Evolutionary conservation across 2,113 vertebrate genomes (phyloP).

Genomic region (Cynocephalus volans): DNA sequence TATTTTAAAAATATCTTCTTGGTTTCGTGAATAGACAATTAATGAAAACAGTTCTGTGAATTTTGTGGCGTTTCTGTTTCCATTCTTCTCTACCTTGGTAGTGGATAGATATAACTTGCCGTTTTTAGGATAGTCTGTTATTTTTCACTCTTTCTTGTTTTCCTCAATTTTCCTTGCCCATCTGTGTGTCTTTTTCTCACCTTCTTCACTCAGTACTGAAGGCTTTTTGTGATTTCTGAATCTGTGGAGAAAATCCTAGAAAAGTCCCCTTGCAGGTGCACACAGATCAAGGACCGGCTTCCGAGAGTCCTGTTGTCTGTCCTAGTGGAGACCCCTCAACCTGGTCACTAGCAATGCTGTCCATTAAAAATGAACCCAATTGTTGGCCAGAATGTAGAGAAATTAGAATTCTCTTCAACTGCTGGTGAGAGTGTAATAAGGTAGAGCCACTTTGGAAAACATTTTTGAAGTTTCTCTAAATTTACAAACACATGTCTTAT

Average conservation of each 20-base stretch:
- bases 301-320: background rate
- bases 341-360: background rate
- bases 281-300: background rate
- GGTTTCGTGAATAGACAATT: slow-evolving; percentile 64
- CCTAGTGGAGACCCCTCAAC: fast-evolving
- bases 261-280: background rate
- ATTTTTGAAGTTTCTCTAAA: background rate
- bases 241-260: background rate
- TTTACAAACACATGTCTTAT: background rate
- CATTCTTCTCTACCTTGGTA: background rate
- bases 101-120: background rate
- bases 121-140: background rate
- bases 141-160: slow-evolving; percentile 62
- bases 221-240: background rate
- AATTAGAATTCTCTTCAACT: fast-evolving
- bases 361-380: background rate
- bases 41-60: slow-evolving; percentile 68
- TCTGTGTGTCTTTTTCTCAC: background rate
- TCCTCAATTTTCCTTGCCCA: background rate
- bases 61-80: background rate
- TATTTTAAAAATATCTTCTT: background rate
- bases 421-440: background rate
- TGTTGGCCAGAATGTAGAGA: background rate
- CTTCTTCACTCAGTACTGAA: background rate
- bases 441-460: background rate